These are phyloP conservation scores for Siniperca obscura DNA, from an alignment of 2,797 vertebrate genomes.

Conservation along the genomic window DNA sequence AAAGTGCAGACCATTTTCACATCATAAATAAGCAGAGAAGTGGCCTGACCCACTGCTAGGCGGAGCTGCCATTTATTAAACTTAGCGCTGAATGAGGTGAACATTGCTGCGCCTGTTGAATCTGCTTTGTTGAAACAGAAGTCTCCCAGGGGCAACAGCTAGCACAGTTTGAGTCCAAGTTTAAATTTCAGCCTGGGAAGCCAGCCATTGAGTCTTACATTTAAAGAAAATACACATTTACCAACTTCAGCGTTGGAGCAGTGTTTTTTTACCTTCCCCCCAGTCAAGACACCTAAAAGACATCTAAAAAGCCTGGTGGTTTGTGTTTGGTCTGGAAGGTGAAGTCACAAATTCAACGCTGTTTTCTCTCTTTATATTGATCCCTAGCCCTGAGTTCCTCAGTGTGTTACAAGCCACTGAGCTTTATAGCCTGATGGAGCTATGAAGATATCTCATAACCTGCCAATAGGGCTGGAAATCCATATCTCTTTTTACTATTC, in stretches of 20 bases:
- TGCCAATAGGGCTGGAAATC: conserved; percentile 49
- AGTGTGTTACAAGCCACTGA: conserved; percentile 42
- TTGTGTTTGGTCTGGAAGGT: conserved; percentile 18
- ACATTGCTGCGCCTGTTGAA: conserved; percentile 33
- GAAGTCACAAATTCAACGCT: conserved; percentile 26
- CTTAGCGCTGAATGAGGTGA: conserved; percentile 9
- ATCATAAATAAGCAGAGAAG: conserved; percentile 50
- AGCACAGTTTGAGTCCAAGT: conserved; percentile 14
- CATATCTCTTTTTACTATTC: conserved; percentile 48
- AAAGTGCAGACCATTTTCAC: conserved; percentile 25
- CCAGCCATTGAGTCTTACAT: neutral
- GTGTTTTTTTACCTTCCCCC: neutral
- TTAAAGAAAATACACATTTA: conserved; percentile 46
- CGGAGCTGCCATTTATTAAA: conserved; percentile 35
- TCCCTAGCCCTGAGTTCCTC: conserved; percentile 15
- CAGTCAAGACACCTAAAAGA: conserved; percentile 3
- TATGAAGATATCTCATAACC: conserved; percentile 45
- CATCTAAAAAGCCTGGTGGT: conserved; percentile 26
- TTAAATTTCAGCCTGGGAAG: conserved; percentile 35
- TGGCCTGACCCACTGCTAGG: conserved; percentile 31
- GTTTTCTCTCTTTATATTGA: conserved; percentile 45
- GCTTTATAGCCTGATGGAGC: conserved; percentile 50
- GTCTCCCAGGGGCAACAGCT: conserved; percentile 25
- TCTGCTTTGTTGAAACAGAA: conserved; percentile 40
- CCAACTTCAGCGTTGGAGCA: conserved; percentile 7